phyloP scores from a whole-genome alignment of 2,113 vertebrate species.

The human region GRCh38 chr16:369001-369500 shows the following conservation, averaged over 20 bases:
- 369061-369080: slow-evolving; percentile 93
- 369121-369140: slow-evolving; percentile 89
- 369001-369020: neutral
- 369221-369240: slow-evolving; percentile 75
- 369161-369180: slow-evolving; percentile 92
- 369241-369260: neutral
- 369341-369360: rapidly evolving
- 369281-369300: neutral
- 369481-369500: neutral
- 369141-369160: slow-evolving; percentile 94
- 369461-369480: neutral
- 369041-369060: too few relatives aligned
- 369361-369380: neutral
- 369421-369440: neutral
- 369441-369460: neutral
- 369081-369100: slow-evolving; percentile 93
- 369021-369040: neutral
- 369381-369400: neutral
- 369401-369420: neutral
- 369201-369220: slow-evolving; percentile 89
- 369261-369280: too few relatives aligned
- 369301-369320: neutral
- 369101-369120: slow-evolving; percentile 94
- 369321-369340: neutral
- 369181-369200: slow-evolving; percentile 94